Evolutionary conservation across 2,113 vertebrate species (phyloP).

Genomic region (Pongo abelii): DNA sequence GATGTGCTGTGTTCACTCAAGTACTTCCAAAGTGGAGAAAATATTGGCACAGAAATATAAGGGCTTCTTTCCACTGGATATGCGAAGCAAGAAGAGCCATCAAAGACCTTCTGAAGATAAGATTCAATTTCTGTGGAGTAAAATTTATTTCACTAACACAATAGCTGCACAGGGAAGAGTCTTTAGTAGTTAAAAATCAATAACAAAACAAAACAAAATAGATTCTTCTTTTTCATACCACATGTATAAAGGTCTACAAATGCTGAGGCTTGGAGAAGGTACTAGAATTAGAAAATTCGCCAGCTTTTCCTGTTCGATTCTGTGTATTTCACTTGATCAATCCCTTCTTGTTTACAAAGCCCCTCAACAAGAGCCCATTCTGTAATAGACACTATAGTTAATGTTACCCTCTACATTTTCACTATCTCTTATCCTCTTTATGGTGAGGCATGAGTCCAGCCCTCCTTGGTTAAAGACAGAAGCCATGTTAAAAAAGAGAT

Average conservation of each 20-base stretch:
- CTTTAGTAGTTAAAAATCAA: not conserved
- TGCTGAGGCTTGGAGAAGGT: not conserved
- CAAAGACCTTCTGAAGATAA: constrained; percentile 10
- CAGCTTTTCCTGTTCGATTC: not conserved
- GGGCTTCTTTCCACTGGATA: not conserved
- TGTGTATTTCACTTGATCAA: not conserved
- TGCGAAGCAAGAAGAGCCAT: constrained; percentile 2
- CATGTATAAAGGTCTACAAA: not conserved
- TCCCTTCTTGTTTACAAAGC: not conserved
- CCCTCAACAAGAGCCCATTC: not conserved
- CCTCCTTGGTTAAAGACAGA: not conserved
- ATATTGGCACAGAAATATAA: not conserved
- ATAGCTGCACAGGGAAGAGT: not conserved
- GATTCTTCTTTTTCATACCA: not conserved
- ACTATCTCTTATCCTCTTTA: not conserved
- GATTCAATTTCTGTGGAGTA: not conserved
- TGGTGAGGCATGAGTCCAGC: not conserved
- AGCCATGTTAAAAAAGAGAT: not conserved
- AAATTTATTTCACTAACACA: not conserved
- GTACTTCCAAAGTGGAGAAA: constrained; percentile 47
- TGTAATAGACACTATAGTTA: not conserved
- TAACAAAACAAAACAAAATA: not conserved
- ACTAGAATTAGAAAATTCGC: not conserved
- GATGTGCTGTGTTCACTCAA: not conserved
- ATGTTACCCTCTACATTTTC: not conserved